Percentiles rank a stretch among this genome's conserved stretches.
Conservation (phyloP, 2,888 invertebrate genomes). For the Yponomeuta cagnagella region DNA sequence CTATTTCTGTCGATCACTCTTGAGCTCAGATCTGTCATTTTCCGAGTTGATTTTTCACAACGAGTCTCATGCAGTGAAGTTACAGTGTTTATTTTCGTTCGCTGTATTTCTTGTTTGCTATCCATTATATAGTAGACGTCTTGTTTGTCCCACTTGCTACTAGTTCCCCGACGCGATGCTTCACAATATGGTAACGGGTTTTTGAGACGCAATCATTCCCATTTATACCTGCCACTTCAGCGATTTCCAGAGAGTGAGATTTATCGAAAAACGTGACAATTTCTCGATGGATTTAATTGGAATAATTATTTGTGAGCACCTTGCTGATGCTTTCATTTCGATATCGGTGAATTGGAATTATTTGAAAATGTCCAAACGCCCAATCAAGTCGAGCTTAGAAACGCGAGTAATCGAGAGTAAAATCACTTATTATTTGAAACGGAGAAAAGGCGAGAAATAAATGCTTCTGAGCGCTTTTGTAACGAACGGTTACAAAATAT, state of each 20-base stretch:
- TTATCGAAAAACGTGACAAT: not conserved
- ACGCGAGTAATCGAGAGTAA: not conserved
- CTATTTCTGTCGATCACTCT: slow-evolving; percentile 1
- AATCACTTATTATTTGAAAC: not conserved
- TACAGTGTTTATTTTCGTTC: not conserved
- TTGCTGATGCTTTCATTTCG: not conserved
- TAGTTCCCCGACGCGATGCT: not conserved
- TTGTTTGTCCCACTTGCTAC: not conserved
- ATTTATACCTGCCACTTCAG: not conserved
- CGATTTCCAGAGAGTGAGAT: not conserved
- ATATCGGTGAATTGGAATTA: not conserved
- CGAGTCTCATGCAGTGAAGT: not conserved
- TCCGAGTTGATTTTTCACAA: slow-evolving; percentile 3
- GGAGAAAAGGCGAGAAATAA: not conserved
- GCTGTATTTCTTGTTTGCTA: not conserved
- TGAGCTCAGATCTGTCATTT: not conserved
- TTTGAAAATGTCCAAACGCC: not conserved
- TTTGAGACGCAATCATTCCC: not conserved
- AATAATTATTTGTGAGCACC: not conserved
- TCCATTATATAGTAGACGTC: not conserved
- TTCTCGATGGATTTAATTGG: not conserved
- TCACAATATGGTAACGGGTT: not conserved
- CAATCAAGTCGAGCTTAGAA: not conserved
- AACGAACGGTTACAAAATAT: not conserved
- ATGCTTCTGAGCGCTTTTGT: not conserved